A percentile compares a stretch with the other conserved stretches of the same genome.
Evolutionary conservation across 1,140 invertebrate genomes (phyloP).

Genomic region (Ephestia elutella): DNA sequence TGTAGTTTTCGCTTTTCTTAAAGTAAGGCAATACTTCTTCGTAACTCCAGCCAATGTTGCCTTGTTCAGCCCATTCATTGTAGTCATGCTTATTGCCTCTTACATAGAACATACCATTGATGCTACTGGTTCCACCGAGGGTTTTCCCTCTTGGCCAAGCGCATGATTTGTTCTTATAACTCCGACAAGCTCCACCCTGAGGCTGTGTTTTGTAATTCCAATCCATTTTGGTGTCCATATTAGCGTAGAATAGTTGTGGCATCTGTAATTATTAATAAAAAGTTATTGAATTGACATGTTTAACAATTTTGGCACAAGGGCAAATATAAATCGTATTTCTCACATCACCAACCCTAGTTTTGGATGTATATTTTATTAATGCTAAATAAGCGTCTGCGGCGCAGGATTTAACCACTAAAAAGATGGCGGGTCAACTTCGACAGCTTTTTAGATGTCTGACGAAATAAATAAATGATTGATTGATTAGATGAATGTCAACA

Average conservation of each 20-base stretch:
- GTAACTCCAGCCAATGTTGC: conserved; percentile 68
- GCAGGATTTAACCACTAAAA: too few relatives aligned
- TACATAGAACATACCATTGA: conserved; percentile 81
- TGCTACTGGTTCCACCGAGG: conserved; percentile 77
- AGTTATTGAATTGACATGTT: too few relatives aligned
- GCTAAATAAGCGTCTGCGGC: too few relatives aligned
- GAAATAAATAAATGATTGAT: too few relatives aligned
- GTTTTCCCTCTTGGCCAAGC: conserved; percentile 75
- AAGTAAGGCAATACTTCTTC: conserved; percentile 65
- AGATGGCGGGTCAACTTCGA: too few relatives aligned
- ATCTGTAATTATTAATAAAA: conserved; percentile 8
- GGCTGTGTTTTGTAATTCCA: conserved; percentile 75
- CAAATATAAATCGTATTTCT: too few relatives aligned
- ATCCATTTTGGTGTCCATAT: conserved; percentile 50
- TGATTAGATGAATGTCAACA: not conserved
- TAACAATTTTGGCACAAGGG: too few relatives aligned
- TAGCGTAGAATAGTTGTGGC: conserved; percentile 13
- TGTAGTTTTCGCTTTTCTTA: conserved; percentile 76
- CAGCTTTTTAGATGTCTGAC: too few relatives aligned
- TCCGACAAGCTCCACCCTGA: conserved; percentile 57
- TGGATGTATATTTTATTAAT: too few relatives aligned
- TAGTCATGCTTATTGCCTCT: conserved; percentile 80
- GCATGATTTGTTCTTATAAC: conserved; percentile 49
- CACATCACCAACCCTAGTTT: too few relatives aligned
- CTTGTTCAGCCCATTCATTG: conserved; percentile 75